phyloP scores from a whole-genome alignment of 1,140 invertebrate genomes.

The Schlechtendalia chinensis region DNA sequence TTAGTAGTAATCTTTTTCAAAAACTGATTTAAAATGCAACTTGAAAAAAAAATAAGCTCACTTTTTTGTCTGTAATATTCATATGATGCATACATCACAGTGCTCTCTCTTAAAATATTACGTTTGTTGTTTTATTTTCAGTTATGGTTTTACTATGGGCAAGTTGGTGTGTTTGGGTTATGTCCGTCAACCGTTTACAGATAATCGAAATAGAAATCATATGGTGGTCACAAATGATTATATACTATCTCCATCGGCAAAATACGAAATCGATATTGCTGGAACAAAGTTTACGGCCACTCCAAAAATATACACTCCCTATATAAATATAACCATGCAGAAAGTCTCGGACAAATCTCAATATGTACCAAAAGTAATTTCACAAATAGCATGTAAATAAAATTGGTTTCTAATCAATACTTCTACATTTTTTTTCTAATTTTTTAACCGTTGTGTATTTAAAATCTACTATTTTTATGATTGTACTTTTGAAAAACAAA shows the following conservation, averaged over 20 bases:
- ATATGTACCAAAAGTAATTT: slow-evolving; percentile 41
- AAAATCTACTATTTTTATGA: neutral
- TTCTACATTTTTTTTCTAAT: neutral
- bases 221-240: slow-evolving; percentile 64
- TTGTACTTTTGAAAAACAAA: neutral
- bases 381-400: neutral
- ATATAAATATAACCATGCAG: slow-evolving; percentile 16
- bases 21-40: too few relatives aligned
- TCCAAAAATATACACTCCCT: slow-evolving; percentile 63
- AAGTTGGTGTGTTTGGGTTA: slow-evolving; percentile 68
- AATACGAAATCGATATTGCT: slow-evolving; percentile 69
- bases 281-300: slow-evolving; percentile 64
- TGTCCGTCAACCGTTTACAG: slow-evolving; percentile 59
- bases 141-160: slow-evolving; percentile 66
- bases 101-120: too few relatives aligned
- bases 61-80: too few relatives aligned
- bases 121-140: slow-evolving; percentile 54
- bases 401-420: neutral
- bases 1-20: too few relatives aligned
- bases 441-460: neutral
- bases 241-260: slow-evolving; percentile 62
- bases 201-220: slow-evolving; percentile 53
- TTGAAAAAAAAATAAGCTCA: too few relatives aligned
- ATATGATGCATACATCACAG: too few relatives aligned
- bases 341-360: slow-evolving; percentile 19